Conservation (phyloP, 1,140 invertebrate genomes). For the Lepidurus packardi region DNA sequence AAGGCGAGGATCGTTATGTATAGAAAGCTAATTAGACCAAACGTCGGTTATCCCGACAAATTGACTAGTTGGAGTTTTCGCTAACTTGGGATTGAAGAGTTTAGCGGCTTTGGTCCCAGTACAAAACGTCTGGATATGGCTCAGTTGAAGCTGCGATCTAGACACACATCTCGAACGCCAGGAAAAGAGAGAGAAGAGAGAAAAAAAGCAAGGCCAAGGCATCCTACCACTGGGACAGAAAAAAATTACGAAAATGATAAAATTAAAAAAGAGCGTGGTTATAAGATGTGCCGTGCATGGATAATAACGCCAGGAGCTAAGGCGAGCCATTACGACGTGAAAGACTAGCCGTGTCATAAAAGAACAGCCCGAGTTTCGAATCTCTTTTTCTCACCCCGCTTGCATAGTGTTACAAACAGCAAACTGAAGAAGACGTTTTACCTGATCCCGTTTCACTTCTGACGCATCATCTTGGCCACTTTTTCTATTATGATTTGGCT, state of each 20-base stretch:
- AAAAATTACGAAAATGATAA: background rate
- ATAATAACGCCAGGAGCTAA: constrained; percentile 21
- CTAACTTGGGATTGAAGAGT: no score
- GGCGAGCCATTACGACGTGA: constrained; percentile 20
- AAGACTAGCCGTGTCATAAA: constrained; percentile 21
- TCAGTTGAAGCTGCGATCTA: background rate
- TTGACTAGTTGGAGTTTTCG: no score
- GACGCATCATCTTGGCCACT: background rate
- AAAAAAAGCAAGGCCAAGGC: background rate
- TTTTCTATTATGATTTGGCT: background rate
- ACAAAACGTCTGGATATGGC: no score
- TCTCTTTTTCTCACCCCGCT: background rate
- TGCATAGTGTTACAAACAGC: background rate
- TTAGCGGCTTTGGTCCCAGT: no score
- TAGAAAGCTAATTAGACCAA: no score
- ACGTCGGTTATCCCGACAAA: no score
- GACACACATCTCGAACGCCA: background rate
- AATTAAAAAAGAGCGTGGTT: constrained; percentile 2
- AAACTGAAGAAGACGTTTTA: background rate
- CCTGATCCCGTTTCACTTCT: background rate
- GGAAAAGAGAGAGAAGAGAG: background rate
- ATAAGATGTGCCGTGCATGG: constrained; percentile 9
- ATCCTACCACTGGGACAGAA: background rate
- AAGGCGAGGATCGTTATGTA: no score
- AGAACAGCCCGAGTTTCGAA: background rate